Evolutionary conservation across 2,797 vertebrate genomes (phyloP), one percentile per base, ranked within the genome.

Genomic region (Gambelia wislizenii): DNA sequence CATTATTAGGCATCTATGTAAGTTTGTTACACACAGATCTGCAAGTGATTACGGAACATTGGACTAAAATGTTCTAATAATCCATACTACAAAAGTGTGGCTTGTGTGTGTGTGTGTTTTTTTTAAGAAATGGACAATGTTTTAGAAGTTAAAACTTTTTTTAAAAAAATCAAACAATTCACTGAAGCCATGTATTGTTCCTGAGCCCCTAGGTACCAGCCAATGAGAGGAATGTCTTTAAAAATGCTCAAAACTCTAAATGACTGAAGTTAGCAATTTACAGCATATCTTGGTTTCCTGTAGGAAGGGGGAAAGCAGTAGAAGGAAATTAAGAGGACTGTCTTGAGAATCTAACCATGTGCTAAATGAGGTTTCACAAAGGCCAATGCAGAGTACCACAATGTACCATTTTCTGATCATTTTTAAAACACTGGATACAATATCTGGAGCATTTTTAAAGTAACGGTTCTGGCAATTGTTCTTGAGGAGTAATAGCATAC

Each of bases 251-350:
- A 87, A 27, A 8, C 49, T 39, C 36, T 25, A 30, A 25, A 12
- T 3, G 47, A 80, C 14, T 70, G 39, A 84, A 92, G 30, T 72
- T 85, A 87, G 33, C 0, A 25, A 6, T 92, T 91, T 92, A 14
- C n/a, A 91, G 77, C 39, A 84, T 91, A 16, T 88, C 25, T n/a
- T 93, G 59, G 70, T 81, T 94, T 96, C n/a, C 36, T 4, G 33
- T 12, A 78, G 16, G 44, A 76, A 36, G 10, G 0, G 47, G 87
- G 77, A 64, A 79, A 75, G 6, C 27, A 92, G 82, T 49, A 67
- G 89, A 89, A 81, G 12, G 13, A 39, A 93, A 77, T 74, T 61
- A 52, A 69, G 88, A n/a, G n/a, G n/a, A 89, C 59, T 86, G 6
- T 39, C 30, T 92, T 93, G 69, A 91, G 20, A 90, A 7, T 54